These are phyloP conservation scores for Drosophila kepulauana DNA, from an alignment of 1,140 invertebrate species.

Conservation along the genomic window DNA sequence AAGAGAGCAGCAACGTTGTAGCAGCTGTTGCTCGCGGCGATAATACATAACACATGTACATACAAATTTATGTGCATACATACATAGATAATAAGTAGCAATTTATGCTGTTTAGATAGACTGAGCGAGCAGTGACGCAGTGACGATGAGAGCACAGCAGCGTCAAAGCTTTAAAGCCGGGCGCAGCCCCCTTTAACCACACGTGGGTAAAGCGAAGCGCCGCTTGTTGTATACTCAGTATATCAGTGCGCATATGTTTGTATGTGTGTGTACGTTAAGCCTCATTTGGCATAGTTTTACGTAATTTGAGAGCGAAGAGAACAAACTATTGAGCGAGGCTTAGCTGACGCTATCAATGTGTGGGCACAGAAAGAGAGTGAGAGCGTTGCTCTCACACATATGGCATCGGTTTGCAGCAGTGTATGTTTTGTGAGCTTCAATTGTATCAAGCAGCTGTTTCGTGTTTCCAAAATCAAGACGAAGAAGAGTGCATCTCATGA, in stretches of 20 bases:
- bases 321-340: constrained; percentile 47
- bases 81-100: constrained; percentile 73
- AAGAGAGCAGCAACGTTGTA: constrained; percentile 27
- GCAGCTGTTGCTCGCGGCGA: constrained; percentile 64
- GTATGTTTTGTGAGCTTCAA: constrained; percentile 36
- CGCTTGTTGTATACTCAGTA: constrained; percentile 50
- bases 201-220: constrained; percentile 54
- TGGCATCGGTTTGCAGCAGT: constrained; percentile 1
- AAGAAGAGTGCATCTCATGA: not conserved
- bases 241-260: constrained; percentile 30
- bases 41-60: constrained; percentile 46
- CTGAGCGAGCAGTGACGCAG: constrained; percentile 8
- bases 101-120: constrained; percentile 63
- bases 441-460: constrained; percentile 67
- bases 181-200: constrained; percentile 30
- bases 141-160: constrained; percentile 43
- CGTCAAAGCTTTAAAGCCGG: constrained; percentile 26
- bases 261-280: constrained; percentile 55
- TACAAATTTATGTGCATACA: constrained; percentile 32
- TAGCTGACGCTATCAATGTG: constrained; percentile 40
- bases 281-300: constrained; percentile 79
- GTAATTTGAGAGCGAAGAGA: constrained; percentile 61
- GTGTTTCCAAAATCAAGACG: constrained; percentile 33
- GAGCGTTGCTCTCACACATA: constrained; percentile 7
- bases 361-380: constrained; percentile 27